Evolutionary conservation across 2,113 vertebrate species (phyloP), one percentile per base, ranked within the genome.

Genomic region (Laticauda colubrina): DNA sequence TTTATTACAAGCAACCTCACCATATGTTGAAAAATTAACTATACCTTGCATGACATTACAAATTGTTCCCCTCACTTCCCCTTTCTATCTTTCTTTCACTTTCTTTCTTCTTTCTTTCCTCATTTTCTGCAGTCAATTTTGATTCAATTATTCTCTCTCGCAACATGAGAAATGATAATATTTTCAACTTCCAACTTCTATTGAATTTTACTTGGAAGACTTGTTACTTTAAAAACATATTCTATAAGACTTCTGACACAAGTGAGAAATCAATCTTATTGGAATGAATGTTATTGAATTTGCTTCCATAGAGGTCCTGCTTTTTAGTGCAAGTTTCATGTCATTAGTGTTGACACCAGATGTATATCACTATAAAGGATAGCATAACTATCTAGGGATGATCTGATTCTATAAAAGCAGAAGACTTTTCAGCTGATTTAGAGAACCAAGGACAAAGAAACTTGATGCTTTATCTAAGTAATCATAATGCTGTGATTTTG

Each of bases 201-300:
- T 1, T 55, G 53, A 91, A 56, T 91, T 95, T 94, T 93, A 21
- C 34, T 91, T 10, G 1, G 5, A 24, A 90, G 61, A 8, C 81
- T 91, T 93, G 20, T 87, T 87, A 53, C 53, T 88, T 92, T 87
- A 81, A 87, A 54, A 69, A 4, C 34, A 34, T 6, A 0, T 0
- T 2, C 85, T 55, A 6, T 1, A 3, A 2, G 87, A 39, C 26
- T 51, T 59, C 4, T 88, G 81, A 59, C 54, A 29, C 2, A 26
- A 11, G 23, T 89, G 59, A 85, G 29, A 94, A 81, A 48, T 0
- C 1, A 54, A 0, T 2, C 57, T 55, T 57, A 11, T 43, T 92
- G 34, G 85, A 1, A 29, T 91, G 4, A 15, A 43, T 55, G 45
- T 89, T 54, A 92, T 89, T 89, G 64, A 92, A 89, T 92, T 87